Evolutionary conservation across 2,888 invertebrate genomes (phyloP), one percentile per base, ranked within the genome.

Genomic region (Oscheius sp.): DNA sequence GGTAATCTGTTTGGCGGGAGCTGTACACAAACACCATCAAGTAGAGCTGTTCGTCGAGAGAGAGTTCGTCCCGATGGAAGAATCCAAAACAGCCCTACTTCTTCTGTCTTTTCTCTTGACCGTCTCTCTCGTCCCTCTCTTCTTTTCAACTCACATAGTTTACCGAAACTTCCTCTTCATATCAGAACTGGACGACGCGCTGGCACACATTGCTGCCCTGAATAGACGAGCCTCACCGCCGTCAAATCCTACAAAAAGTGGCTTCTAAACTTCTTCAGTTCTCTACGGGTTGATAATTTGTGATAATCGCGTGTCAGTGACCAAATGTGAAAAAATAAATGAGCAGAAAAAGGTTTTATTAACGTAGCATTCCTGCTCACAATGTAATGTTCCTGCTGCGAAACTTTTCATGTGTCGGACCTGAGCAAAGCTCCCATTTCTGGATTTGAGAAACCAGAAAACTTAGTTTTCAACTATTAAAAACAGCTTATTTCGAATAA

Each of bases 91-190:
- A 70, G 70, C 59, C 33, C 55, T 79, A 13, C 68, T 82, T n/a
- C 57, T 77, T 33, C 75, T 75, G 21, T 68, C 66, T 66, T 55
- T 78, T 9, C 68, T 82, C 29, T 63, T 82, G 21, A 62, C 74
- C 9, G 48, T 79, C 33, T 72, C 79, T 13, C 66, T 80, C n/a
- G 78, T 68, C 13, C 80, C 80, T 4, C 59, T 82, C 47, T 65
- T 78, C n/a, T 76, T 79, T 75, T 75, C 82, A 33, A 80, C 79
- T 9, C 82, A 82, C 55, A 77, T 82, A 51, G 80, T 82, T 50
- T 82, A 81, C 47, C 73, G 80, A 51, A 76, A 80, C 70, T 82
- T 80, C 74, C 60, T 82, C 35, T 82, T 82, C 62, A 82, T 82
- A 53, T 77, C 80, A 37, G 80, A 82, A 66, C 66, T 82, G 47